Evolutionary conservation across 64 coral and sea anemone species (phyloP).

Genomic region (Pocillopora damicornis): DNA sequence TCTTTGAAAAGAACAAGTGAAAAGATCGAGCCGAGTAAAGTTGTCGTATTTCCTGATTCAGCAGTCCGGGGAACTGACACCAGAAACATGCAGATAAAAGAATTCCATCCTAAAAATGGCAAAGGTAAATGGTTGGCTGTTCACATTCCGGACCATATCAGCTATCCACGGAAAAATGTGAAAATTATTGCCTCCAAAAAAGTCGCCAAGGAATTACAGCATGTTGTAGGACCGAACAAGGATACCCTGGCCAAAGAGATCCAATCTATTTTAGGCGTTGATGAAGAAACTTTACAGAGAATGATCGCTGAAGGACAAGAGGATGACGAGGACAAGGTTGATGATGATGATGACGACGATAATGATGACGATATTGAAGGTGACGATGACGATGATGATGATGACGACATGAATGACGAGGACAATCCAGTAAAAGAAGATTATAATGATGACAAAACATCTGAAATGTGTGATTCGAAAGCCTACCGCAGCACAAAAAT

Average conservation of each 20-base stretch:
- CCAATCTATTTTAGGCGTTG: conserved; percentile 78
- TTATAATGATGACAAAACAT: conserved; percentile 10
- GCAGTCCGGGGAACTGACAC: conserved; percentile 68
- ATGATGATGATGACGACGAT: conserved; percentile 16
- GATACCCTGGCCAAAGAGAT: conserved; percentile 80
- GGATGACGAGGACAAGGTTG: conserved; percentile 7
- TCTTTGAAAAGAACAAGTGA: conserved; percentile 7
- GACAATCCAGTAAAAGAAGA: conserved; percentile 8
- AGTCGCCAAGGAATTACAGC: conserved; percentile 74
- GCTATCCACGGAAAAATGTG: conserved; percentile 46
- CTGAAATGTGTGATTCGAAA: not conserved
- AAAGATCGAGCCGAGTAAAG: conserved; percentile 80
- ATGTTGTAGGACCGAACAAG: conserved; percentile 75
- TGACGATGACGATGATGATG: conserved; percentile 19
- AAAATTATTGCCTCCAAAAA: conserved; percentile 84
- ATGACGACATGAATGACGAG: conserved; percentile 19
- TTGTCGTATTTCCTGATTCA: conserved; percentile 80
- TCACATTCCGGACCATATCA: conserved; percentile 81
- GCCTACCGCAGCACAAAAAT: not conserved
- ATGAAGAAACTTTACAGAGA: conserved; percentile 53
- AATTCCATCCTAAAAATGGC: conserved; percentile 59
- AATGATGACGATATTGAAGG: not conserved
- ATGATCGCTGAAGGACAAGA: conserved; percentile 67
- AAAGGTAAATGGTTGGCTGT: conserved; percentile 81
- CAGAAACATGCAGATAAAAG: conserved; percentile 88